Percentiles rank a stretch among this genome's conserved stretches.
Evolutionary conservation across 1,140 invertebrate genomes (phyloP).

Genomic region (Thrips palmi): DNA sequence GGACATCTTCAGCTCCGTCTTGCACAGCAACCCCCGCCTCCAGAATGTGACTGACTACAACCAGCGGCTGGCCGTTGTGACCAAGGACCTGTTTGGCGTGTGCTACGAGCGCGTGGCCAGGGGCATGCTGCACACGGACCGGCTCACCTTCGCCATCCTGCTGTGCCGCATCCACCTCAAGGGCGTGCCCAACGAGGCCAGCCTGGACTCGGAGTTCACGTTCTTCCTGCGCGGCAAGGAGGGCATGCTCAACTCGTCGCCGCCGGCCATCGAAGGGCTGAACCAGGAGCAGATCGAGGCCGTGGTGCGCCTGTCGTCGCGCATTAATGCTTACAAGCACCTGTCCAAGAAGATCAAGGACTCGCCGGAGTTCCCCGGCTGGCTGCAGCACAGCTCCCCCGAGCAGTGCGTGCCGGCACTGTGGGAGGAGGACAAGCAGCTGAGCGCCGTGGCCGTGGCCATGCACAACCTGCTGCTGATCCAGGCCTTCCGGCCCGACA

Average conservation of each 20-base stretch:
- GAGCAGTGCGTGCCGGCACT: slow-evolving; percentile 80
- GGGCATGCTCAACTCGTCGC: slow-evolving; percentile 41
- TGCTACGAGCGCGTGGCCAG: slow-evolving; percentile 88
- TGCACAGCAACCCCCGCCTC: slow-evolving; percentile 64
- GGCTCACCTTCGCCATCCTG: slow-evolving; percentile 83
- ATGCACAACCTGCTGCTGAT: slow-evolving; percentile 83
- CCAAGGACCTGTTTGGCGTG: slow-evolving; percentile 84
- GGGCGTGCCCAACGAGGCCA: slow-evolving; percentile 59
- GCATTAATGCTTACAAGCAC: slow-evolving; percentile 66
- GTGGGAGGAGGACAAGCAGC: slow-evolving; percentile 72
- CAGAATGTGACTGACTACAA: slow-evolving; percentile 65
- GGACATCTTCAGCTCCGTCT: slow-evolving; percentile 91
- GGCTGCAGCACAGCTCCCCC: slow-evolving; percentile 77
- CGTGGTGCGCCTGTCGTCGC: slow-evolving; percentile 41
- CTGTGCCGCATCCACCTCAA: slow-evolving; percentile 86
- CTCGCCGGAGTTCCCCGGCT: slow-evolving; percentile 61
- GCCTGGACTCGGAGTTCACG: slow-evolving; percentile 81
- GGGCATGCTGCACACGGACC: slow-evolving; percentile 93
- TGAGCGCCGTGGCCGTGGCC: slow-evolving; percentile 51
- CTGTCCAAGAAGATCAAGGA: slow-evolving; percentile 51
- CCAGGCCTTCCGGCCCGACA: slow-evolving; percentile 86
- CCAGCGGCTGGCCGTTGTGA: slow-evolving; percentile 69
- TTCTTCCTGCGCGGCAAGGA: slow-evolving; percentile 88
- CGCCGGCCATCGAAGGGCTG: slow-evolving; percentile 38
- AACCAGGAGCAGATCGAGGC: slow-evolving; percentile 70